Percentiles rank a stretch among this genome's conserved stretches.
phyloP scores from a whole-genome alignment of 2,113 vertebrate genomes.

The Lipophrys pholis region DNA sequence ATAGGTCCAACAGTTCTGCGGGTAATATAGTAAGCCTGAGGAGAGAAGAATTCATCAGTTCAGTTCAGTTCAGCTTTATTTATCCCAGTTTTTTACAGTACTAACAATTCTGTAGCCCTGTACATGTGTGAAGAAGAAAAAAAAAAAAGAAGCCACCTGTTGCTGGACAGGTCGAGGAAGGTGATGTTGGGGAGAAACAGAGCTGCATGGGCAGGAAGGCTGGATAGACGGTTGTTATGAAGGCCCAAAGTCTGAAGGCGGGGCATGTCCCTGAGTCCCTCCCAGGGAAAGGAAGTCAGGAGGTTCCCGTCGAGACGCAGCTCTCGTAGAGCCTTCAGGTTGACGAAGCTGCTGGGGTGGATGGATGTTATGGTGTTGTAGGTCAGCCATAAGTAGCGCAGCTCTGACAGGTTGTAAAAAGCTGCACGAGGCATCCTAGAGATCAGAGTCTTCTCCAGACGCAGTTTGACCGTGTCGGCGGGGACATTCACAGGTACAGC shows the following conservation, averaged over 20 bases:
- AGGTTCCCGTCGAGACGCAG: slow-evolving; percentile 92
- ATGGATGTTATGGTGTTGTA: slow-evolving; percentile 88
- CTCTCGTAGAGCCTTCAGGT: slow-evolving; percentile 89
- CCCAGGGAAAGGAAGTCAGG: slow-evolving; percentile 91
- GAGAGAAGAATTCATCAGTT: not conserved
- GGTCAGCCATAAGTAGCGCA: slow-evolving; percentile 90
- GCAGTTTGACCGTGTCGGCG: slow-evolving; percentile 88
- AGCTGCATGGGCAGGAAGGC: slow-evolving; percentile 84
- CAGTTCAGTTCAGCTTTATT: not conserved
- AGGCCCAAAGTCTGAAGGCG: slow-evolving; percentile 88
- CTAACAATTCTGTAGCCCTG: not conserved
- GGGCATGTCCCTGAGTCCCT: slow-evolving; percentile 89
- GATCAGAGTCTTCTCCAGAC: slow-evolving; percentile 90
- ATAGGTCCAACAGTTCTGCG: slow-evolving; percentile 72
- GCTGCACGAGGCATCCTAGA: slow-evolving; percentile 87
- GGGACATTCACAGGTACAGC: slow-evolving; percentile 88
- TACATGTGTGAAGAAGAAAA: not conserved
- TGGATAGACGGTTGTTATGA: slow-evolving; percentile 90
- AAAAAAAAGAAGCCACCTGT: slow-evolving; percentile 78
- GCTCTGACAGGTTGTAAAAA: slow-evolving; percentile 90
- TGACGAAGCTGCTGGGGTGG: slow-evolving; percentile 91
- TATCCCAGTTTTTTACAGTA: not conserved
- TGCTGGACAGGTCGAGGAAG: slow-evolving; percentile 94
- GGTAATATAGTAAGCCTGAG: slow-evolving; percentile 69
- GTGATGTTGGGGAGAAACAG: slow-evolving; percentile 88